Conservation (phyloP, 92 coral and sea anemone genomes). For the Palythoa grandis region DNA sequence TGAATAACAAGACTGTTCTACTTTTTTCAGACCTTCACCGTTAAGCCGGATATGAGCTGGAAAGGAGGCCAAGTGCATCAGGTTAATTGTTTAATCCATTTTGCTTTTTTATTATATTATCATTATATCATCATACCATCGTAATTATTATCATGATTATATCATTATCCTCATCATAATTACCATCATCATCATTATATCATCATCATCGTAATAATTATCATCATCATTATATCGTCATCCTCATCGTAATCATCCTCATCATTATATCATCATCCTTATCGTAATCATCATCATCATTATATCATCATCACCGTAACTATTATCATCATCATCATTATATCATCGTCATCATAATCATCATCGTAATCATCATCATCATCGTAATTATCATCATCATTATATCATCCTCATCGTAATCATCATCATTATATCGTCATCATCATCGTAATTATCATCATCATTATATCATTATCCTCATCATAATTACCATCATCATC, state of each 20-base stretch:
- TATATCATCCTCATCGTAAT: background rate
- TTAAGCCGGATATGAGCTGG: conserved; percentile 87
- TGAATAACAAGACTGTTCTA: background rate
- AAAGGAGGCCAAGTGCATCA: conserved; percentile 98
- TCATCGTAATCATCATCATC: background rate
- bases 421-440: background rate
- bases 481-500: no score
- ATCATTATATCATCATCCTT: background rate
- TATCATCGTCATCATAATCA: background rate
- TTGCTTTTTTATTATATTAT: background rate
- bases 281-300: no score
- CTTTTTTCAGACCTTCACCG: conserved; percentile 67
- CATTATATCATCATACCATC: background rate
- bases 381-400: background rate
- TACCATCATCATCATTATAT: background rate
- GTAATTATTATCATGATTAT: background rate
- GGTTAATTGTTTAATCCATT: conserved; percentile 45
- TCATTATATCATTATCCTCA: background rate
- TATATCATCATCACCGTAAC: background rate
- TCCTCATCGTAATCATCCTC: background rate
- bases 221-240: background rate
- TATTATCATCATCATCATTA: background rate
- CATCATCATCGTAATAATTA: background rate
- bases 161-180: background rate
- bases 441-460: background rate